A percentile compares a stretch with the other conserved stretches of the same genome.
Conservation (phyloP, 2,888 invertebrate species). For the Leucozona laternaria region DNA sequence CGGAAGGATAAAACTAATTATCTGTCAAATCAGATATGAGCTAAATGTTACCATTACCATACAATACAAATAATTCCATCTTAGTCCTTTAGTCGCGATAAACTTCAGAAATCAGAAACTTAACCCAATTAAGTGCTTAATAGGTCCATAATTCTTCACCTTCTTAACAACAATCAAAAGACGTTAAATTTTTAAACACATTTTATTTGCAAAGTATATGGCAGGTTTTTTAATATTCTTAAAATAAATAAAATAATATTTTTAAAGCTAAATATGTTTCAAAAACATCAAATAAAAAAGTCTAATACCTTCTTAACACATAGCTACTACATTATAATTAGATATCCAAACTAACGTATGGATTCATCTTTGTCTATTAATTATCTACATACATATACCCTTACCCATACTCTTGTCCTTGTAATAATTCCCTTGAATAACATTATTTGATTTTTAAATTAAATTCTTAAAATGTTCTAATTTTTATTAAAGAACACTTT, state of each 20-base stretch:
- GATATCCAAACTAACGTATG: background rate
- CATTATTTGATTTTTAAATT: background rate
- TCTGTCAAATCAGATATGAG: too few relatives aligned
- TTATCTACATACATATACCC: background rate
- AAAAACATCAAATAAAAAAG: slow-evolving; percentile 58
- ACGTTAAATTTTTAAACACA: background rate
- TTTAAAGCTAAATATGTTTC: slow-evolving; percentile 27
- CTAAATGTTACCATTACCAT: too few relatives aligned
- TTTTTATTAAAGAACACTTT: slow-evolving; percentile 4
- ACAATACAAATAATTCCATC: too few relatives aligned
- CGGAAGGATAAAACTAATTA: too few relatives aligned
- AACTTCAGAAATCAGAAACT: too few relatives aligned
- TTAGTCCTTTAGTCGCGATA: too few relatives aligned
- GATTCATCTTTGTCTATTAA: background rate
- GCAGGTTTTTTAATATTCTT: slow-evolving; percentile 53
- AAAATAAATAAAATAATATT: slow-evolving; percentile 56
- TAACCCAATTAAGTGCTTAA: too few relatives aligned
- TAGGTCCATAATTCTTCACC: too few relatives aligned
- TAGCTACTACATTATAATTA: background rate
- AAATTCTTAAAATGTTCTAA: slow-evolving; percentile 3
- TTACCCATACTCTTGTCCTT: background rate
- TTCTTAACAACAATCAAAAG: background rate
- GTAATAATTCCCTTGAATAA: background rate
- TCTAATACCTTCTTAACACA: slow-evolving; percentile 23
- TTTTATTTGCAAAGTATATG: slow-evolving; percentile 46